Base-by-base conservation (phyloP, 2,888 invertebrate genomes). In the Minunthozetes semirufus region DNA sequence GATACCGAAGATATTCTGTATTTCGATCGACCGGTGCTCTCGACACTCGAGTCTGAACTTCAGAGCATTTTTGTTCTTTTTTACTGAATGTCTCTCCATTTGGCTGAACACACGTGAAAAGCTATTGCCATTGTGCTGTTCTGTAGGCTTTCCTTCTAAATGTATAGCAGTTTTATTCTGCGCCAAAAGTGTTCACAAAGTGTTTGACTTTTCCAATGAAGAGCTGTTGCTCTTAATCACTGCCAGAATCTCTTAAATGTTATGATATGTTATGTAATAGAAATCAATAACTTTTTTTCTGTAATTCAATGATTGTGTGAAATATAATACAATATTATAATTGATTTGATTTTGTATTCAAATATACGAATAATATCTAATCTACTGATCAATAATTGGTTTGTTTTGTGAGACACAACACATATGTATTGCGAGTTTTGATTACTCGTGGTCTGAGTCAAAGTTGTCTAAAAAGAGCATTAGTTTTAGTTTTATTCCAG, bases 1-100 rank as follows among this genome's bases (percentile, higher is more conserved):
- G 68, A 68, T 42, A 68, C 68, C 46, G 22, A 68, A 68, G 3
- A 46, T 22, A n/a, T n/a, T 68, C 68, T 42, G 22, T 68, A 33
- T 33, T 33, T 68, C 46, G 56, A 56, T 56, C 56, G 56, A 25
- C 8, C 27, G 6, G 56, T 56, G 22, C 48, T 48, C 56, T 33
- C 33, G 33, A 33, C 22, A 56, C 25, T 56, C 25, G 22, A 56
- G 56, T 56, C 25, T 56, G 22, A 53, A 22, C 19, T 22, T 56
- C 22, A 22, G 22, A 56, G 25, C 48, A 33, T 33, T 33, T 33
- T 33, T 33, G 33, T 33, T 33, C 33, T 33, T 33, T 33, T 33
- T 33, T 33, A 9, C 33, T 33, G 33, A n/a, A n/a, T 33, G 33
- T 4, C 33, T 33, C 33, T 33, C 33, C 33, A 33, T 33, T 33